These are phyloP conservation scores for Dicroscelio sp. DNA, from an alignment of 2,888 invertebrate genomes.

Conservation along the genomic window DNA sequence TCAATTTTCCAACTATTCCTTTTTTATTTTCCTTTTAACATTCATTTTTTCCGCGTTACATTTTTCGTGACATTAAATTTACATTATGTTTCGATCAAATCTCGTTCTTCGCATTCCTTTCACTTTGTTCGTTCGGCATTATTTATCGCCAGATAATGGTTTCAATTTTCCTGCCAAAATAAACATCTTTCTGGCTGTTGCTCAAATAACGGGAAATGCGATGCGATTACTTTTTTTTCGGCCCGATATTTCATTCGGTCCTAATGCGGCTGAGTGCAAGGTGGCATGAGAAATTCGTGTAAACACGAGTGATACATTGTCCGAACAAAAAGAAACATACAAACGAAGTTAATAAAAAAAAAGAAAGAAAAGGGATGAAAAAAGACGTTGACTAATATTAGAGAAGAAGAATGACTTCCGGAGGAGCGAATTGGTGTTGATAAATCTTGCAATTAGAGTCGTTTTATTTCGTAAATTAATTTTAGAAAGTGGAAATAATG, in stretches of 20 bases:
- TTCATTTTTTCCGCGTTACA: no score
- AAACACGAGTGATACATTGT: no score
- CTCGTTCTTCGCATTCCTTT: neutral
- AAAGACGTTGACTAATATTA: no score
- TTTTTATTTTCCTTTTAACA: no score
- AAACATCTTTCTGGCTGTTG: neutral
- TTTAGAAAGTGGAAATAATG: slow-evolving; percentile 57
- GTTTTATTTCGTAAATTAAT: slow-evolving; percentile 45
- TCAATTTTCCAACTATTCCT: no score
- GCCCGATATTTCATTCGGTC: no score
- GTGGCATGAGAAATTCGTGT: no score
- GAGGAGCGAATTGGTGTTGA: neutral
- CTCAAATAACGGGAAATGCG: neutral
- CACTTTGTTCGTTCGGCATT: slow-evolving; percentile 15
- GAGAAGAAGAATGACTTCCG: neutral
- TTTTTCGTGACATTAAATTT: no score
- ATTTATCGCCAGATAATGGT: slow-evolving; percentile 30
- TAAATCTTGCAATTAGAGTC: slow-evolving; percentile 27
- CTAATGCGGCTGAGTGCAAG: no score
- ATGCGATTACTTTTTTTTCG: slow-evolving; percentile 20
- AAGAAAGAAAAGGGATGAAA: neutral
- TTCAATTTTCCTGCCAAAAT: slow-evolving; percentile 34
- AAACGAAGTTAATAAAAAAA: neutral
- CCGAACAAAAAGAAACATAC: no score
- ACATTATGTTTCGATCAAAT: no score